phyloP scores from a whole-genome alignment of 2,888 invertebrate genomes.

The Drosophila silvestris region DNA sequence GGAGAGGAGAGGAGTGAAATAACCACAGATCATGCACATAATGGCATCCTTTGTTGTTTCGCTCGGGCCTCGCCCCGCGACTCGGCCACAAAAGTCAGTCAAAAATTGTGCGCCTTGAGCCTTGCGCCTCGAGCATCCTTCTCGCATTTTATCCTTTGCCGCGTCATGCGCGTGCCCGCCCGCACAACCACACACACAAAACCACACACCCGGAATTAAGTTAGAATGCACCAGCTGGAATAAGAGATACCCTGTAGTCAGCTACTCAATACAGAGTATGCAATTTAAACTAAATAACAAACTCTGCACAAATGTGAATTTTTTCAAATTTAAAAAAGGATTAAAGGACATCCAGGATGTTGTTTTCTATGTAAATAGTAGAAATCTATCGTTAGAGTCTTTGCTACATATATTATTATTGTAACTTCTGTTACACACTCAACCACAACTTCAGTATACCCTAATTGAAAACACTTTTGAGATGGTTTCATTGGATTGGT shows the following conservation, averaged over 20 bases:
- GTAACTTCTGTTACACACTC: not conserved
- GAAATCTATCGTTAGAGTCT: not conserved
- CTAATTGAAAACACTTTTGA: not conserved
- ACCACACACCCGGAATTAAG: not conserved
- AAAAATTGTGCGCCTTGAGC: not conserved
- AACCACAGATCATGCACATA: conserved; percentile 81
- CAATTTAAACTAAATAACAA: not conserved
- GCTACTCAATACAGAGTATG: too few relatives aligned
- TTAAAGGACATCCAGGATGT: not conserved
- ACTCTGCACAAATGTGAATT: not conserved
- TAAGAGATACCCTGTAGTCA: not conserved
- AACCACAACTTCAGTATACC: not conserved
- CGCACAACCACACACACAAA: conserved; percentile 17
- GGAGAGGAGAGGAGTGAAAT: conserved; percentile 24
- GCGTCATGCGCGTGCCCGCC: conserved; percentile 70
- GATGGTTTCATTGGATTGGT: conserved; percentile 50
- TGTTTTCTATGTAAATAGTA: not conserved
- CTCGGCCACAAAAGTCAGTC: conserved; percentile 29
- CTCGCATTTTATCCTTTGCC: conserved; percentile 56
- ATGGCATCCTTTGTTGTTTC: conserved; percentile 69
- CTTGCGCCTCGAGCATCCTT: conserved; percentile 38
- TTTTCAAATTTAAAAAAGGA: not conserved
- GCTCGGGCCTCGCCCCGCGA: conserved; percentile 12
- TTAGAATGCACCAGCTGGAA: not conserved
- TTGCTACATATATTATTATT: not conserved